phyloP scores from a whole-genome alignment of 2,888 invertebrate genomes.

The Stenolophus ochropezus region DNA sequence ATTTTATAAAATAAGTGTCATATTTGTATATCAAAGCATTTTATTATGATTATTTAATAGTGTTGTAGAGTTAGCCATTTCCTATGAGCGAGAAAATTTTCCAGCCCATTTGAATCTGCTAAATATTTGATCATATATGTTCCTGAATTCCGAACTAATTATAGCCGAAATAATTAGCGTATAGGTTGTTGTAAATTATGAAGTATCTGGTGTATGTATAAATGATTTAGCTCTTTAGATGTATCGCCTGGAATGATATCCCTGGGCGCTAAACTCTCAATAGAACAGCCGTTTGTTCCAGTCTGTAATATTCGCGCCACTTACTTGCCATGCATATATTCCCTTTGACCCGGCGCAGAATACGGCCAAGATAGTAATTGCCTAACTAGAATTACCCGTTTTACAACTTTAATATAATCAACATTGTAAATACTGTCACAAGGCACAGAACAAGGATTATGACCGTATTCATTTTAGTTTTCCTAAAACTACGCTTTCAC shows the following conservation, averaged over 20 bases:
- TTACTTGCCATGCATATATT: slow-evolving; percentile 48
- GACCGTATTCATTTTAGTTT: too few relatives aligned
- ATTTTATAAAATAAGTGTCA: too few relatives aligned
- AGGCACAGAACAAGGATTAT: too few relatives aligned
- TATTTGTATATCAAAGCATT: too few relatives aligned
- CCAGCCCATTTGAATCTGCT: not conserved
- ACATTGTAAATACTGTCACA: too few relatives aligned
- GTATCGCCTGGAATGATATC: slow-evolving; percentile 16
- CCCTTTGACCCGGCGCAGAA: slow-evolving; percentile 26
- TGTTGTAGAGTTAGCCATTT: too few relatives aligned
- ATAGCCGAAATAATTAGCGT: slow-evolving; percentile 15
- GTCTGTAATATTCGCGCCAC: slow-evolving; percentile 30
- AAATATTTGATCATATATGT: slow-evolving; percentile 7
- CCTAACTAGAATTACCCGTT: not conserved
- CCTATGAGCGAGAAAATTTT: not conserved
- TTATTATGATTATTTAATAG: too few relatives aligned
- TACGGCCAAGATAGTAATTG: not conserved
- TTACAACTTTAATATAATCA: too few relatives aligned
- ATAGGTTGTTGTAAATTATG: slow-evolving; percentile 20
- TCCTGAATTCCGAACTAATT: not conserved
- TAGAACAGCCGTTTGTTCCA: slow-evolving; percentile 31
- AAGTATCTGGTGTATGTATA: not conserved
- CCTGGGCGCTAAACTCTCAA: slow-evolving; percentile 25
- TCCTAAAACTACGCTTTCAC: too few relatives aligned
- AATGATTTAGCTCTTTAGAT: slow-evolving; percentile 31